Conservation (phyloP, 2,113 vertebrate species). For the Hippoglossus stenolepis region DNA sequence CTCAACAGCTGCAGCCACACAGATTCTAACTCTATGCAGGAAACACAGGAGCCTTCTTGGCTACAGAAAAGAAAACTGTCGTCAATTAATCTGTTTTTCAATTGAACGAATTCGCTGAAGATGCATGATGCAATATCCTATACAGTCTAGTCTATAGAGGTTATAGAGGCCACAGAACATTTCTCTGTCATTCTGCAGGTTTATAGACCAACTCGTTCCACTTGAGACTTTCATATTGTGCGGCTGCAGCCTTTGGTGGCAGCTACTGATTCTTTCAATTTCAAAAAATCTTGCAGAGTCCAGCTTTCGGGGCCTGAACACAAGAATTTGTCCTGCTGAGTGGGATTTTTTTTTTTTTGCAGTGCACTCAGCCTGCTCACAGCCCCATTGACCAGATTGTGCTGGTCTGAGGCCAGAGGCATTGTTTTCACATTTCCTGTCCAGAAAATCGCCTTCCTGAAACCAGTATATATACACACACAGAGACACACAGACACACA, state of each 20-base stretch:
- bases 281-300: constrained; percentile 11
- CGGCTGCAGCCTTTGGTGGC: neutral
- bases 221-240: neutral
- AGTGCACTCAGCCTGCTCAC: constrained; percentile 10
- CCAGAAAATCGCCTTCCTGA: constrained; percentile 61
- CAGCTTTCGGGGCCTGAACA: neutral
- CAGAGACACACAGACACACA: constrained; percentile 14
- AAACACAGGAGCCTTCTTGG: no score
- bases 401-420: constrained; percentile 32
- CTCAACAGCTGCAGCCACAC: no score
- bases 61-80: no score
- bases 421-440: constrained; percentile 72
- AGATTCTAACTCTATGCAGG: no score
- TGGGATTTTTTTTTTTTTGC: constrained; percentile 10
- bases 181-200: neutral
- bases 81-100: no score
- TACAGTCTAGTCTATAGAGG: no score
- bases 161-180: neutral
- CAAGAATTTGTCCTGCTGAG: constrained; percentile 10
- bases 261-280: neutral
- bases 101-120: no score
- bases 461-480: constrained; percentile 8
- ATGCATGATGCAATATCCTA: no score
- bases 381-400: constrained; percentile 17
- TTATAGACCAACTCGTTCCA: neutral